Percentiles rank a stretch among this genome's conserved stretches.
Conservation (phyloP, 1,140 invertebrate genomes). For the Venustaconcha ellipsiformis region DNA sequence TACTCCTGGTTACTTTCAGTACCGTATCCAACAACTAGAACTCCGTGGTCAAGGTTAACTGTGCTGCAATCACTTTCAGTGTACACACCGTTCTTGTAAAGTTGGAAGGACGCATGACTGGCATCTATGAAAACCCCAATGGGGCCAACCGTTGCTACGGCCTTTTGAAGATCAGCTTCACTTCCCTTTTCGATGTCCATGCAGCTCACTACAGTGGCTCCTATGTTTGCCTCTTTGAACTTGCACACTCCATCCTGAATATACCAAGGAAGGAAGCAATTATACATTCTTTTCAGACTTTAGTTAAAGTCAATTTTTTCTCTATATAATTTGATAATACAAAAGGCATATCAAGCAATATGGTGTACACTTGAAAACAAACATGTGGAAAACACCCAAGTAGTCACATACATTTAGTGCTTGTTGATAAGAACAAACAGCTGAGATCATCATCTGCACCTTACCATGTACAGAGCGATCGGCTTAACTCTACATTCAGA, state of each 20-base stretch:
- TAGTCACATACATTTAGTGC: too few species aligned
- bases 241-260: constrained; percentile 73
- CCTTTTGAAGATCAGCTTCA: constrained; percentile 62
- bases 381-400: too few species aligned
- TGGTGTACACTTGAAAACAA: too few species aligned
- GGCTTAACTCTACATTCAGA: too few species aligned
- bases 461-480: too few species aligned
- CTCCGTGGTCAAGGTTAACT: constrained; percentile 83
- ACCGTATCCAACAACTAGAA: constrained; percentile 85
- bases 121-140: constrained; percentile 71
- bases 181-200: constrained; percentile 50
- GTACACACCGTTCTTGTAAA: constrained; percentile 58
- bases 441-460: too few species aligned
- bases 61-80: constrained; percentile 27
- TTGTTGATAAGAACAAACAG: too few species aligned
- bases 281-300: too few species aligned
- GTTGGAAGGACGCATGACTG: constrained; percentile 52
- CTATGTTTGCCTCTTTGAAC: constrained; percentile 42
- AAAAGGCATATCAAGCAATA: too few species aligned
- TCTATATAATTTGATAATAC: too few species aligned
- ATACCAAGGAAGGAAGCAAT: too few species aligned
- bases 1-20: constrained; percentile 51
- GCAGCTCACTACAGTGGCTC: constrained; percentile 49
- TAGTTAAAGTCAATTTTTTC: too few species aligned
- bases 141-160: constrained; percentile 67